phyloP scores from a whole-genome alignment of 2,888 invertebrate species.

The Drosophila infuscata region DNA sequence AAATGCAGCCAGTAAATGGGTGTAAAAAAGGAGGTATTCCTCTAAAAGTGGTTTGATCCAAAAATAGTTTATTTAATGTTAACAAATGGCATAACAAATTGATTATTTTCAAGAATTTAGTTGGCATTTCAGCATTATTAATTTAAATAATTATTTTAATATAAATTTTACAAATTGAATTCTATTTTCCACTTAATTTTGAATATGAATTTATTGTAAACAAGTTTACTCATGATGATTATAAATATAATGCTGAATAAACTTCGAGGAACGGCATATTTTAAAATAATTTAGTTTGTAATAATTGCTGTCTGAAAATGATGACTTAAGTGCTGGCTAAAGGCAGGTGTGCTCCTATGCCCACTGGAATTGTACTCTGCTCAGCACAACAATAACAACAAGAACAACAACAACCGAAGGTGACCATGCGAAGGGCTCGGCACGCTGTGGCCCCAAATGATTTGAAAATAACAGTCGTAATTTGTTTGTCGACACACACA shows the following conservation, averaged over 20 bases:
- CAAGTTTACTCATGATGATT: not conserved
- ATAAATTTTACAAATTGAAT: not conserved
- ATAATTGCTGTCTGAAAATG: slow-evolving; percentile 4
- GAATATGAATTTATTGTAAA: not conserved
- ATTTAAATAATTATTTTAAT: not conserved
- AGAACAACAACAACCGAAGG: slow-evolving; percentile 22
- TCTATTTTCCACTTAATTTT: not conserved
- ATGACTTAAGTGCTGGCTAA: not conserved
- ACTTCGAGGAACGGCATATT: not conserved
- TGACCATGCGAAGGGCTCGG: slow-evolving; percentile 49
- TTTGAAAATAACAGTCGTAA: slow-evolving; percentile 78
- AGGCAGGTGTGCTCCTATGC: slow-evolving; percentile 3
- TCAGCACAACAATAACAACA: slow-evolving; percentile 12
- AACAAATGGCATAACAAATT: not conserved
- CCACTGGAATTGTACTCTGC: slow-evolving; percentile 11
- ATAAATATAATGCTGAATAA: not conserved
- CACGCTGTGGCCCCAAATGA: slow-evolving; percentile 70
- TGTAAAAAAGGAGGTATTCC: not conserved
- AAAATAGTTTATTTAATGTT: not conserved
- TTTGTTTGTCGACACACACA: slow-evolving; percentile 72
- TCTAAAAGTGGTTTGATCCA: not conserved
- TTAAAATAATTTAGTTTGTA: not conserved
- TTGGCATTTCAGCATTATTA: not conserved
- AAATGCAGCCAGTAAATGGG: not conserved
- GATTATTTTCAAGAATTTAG: not conserved